Evolutionary conservation across 2,888 invertebrate species (phyloP).

Genomic region (Petrophora chlorosata): DNA sequence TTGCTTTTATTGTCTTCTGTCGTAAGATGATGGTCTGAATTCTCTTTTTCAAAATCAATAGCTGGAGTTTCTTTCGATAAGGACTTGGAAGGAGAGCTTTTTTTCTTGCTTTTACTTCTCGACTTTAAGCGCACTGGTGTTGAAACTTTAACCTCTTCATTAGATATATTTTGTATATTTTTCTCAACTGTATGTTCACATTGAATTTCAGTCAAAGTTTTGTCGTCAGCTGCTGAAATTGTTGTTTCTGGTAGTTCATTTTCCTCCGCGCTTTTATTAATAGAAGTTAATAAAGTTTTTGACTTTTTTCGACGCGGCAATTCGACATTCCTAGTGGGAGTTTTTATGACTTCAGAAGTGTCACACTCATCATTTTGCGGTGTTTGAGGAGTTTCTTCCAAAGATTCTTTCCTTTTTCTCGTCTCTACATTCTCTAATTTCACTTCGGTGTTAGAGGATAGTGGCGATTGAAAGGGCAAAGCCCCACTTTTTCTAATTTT

Average conservation of each 20-base stretch:
- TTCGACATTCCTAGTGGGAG: constrained; percentile 53
- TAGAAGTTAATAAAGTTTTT: constrained; percentile 49
- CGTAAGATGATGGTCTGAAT: constrained; percentile 7
- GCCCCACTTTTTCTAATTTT: constrained; percentile 66
- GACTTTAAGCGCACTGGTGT: constrained; percentile 14
- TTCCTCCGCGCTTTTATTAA: constrained; percentile 37
- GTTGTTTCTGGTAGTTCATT: neutral
- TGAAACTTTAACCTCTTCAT: constrained; percentile 1
- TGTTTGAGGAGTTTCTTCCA: constrained; percentile 36
- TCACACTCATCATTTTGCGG: constrained; percentile 14
- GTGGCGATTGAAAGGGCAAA: constrained; percentile 73
- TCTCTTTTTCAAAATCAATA: constrained; percentile 15
- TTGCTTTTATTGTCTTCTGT: constrained; percentile 6
- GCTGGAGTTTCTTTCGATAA: neutral
- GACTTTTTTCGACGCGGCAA: constrained; percentile 59
- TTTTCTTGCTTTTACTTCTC: constrained; percentile 20
- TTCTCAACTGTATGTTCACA: neutral
- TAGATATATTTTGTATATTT: neutral
- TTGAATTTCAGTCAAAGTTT: neutral
- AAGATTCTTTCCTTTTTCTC: constrained; percentile 54
- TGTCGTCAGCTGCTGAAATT: neutral
- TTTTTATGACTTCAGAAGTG: constrained; percentile 37
- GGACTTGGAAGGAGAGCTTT: constrained; percentile 6
- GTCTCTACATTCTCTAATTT: constrained; percentile 42
- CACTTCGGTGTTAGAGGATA: constrained; percentile 41